Percentiles rank a stretch among this genome's conserved stretches.
Evolutionary conservation across 2,113 vertebrate genomes (phyloP).

Genomic region (Trematocara unimaculatum): DNA sequence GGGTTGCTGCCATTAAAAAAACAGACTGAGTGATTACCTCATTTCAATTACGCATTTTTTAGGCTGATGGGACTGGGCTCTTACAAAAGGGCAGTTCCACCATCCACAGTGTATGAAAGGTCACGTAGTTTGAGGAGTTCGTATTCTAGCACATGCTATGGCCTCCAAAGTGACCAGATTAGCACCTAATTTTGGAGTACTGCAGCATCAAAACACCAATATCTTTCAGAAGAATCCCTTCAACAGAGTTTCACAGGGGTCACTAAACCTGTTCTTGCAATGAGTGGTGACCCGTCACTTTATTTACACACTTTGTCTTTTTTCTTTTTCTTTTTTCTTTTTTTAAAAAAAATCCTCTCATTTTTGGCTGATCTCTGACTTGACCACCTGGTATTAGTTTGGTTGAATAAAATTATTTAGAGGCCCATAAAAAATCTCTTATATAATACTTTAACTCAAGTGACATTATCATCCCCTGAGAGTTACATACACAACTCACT

Average conservation of each 20-base stretch:
- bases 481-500: neutral
- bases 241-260: neutral
- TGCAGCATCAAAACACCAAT: neutral
- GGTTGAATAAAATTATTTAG: neutral
- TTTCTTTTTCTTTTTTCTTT: too few species aligned
- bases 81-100: neutral
- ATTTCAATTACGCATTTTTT: neutral
- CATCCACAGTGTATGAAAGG: neutral
- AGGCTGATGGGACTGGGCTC: neutral
- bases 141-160: neutral
- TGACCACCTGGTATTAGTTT: neutral
- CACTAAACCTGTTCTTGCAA: neutral
- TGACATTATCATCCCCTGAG: neutral
- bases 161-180: neutral
- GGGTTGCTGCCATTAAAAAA: neutral
- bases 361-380: neutral
- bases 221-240: neutral
- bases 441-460: neutral
- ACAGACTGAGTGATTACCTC: neutral
- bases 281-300: neutral
- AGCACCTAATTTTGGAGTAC: neutral
- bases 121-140: neutral
- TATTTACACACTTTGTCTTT: neutral
- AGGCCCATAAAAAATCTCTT: neutral
- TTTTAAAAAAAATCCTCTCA: too few species aligned